These are phyloP conservation scores for Plusia festucae DNA, from an alignment of 2,888 invertebrate species.

Conservation along the genomic window DNA sequence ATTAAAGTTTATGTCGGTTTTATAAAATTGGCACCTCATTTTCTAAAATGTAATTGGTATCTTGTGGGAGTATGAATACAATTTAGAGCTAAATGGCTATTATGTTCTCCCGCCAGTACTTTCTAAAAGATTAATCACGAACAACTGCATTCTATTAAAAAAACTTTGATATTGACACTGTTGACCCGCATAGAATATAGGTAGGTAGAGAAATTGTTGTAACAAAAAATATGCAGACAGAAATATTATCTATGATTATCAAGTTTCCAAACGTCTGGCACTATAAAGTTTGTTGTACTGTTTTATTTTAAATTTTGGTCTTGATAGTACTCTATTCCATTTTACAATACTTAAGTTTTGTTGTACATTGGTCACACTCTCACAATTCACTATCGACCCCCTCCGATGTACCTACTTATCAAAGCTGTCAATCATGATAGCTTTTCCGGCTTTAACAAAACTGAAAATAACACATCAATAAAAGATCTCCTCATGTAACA, in stretches of 20 bases:
- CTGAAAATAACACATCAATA: not conserved
- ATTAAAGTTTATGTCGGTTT: not conserved
- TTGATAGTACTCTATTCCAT: not conserved
- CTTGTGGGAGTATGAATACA: not conserved
- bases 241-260: constrained; percentile 22
- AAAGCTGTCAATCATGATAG: not conserved
- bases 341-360: not conserved
- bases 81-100: not conserved
- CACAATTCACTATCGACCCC: not conserved
- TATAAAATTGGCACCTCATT: not conserved
- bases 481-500: constrained; percentile 19
- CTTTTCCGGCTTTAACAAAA: not conserved
- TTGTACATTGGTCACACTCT: not conserved
- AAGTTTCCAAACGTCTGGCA: constrained; percentile 8
- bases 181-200: not conserved
- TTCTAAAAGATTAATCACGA: not conserved
- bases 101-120: not conserved
- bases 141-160: constrained; percentile 4
- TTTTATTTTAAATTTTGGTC: not conserved
- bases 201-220: not conserved
- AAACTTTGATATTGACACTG: not conserved
- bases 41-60: constrained; percentile 1
- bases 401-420: too few species aligned
- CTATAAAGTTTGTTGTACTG: constrained; percentile 14
- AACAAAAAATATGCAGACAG: constrained; percentile 17